A percentile compares a stretch with the other conserved stretches of the same genome.
Evolutionary conservation across 1,140 invertebrate species (phyloP).

Genomic region (Pogonomyrmex californicus): DNA sequence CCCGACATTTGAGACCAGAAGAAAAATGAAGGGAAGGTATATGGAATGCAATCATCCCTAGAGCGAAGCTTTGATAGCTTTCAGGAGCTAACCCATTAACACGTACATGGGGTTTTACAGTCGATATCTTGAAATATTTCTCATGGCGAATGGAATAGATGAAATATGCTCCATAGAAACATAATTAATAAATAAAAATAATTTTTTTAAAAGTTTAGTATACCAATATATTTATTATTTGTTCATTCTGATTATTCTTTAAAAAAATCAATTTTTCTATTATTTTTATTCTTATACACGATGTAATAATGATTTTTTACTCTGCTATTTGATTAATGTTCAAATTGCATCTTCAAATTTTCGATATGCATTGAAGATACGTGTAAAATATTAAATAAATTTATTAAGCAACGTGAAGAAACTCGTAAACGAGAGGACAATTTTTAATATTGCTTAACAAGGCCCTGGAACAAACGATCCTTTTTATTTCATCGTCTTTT

Average conservation of each 20-base stretch:
- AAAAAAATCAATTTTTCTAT: not conserved
- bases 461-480: constrained; percentile 13
- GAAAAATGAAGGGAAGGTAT: constrained; percentile 49
- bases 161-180: no score
- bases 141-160: no score
- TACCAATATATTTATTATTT: not conserved
- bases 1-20: constrained; percentile 29
- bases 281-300: not conserved
- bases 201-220: not conserved
- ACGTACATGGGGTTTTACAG: constrained; percentile 6
- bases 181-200: constrained; percentile 13
- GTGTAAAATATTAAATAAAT: constrained; percentile 1
- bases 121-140: constrained; percentile 8
- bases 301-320: not conserved
- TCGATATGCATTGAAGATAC: not conserved
- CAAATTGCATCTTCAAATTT: constrained; percentile 3
- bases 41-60: constrained; percentile 50
- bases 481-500: not conserved
- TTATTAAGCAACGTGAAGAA: not conserved
- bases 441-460: constrained; percentile 47
- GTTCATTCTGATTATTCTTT: not conserved
- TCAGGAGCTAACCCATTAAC: constrained; percentile 39
- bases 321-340: not conserved
- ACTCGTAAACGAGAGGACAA: constrained; percentile 1
- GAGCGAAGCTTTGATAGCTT: constrained; percentile 13